Percentiles rank a stretch among this genome's conserved stretches.
Conservation (phyloP, 2,113 vertebrate genomes). For the Falcunculus frontatus region DNA sequence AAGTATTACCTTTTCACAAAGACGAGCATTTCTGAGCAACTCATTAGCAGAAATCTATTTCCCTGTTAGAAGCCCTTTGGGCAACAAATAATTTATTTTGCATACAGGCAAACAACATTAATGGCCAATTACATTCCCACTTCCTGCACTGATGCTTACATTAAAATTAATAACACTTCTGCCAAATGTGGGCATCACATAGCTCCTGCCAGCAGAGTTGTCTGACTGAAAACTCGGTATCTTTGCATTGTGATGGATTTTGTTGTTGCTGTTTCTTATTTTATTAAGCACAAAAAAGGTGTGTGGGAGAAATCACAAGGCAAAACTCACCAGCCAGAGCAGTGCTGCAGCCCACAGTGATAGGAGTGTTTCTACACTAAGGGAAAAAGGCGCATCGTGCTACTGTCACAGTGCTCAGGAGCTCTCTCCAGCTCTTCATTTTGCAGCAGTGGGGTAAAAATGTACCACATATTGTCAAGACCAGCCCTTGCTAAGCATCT, state of each 20-base stretch:
- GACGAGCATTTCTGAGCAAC: not conserved
- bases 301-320: not conserved
- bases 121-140: slow-evolving; percentile 39
- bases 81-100: slow-evolving; percentile 57
- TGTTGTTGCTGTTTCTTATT: not conserved
- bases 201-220: not conserved
- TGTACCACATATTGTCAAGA: not conserved
- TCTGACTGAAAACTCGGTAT: not conserved
- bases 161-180: slow-evolving; percentile 36
- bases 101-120: slow-evolving; percentile 44
- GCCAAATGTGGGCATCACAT: not conserved
- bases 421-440: not conserved
- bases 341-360: not conserved
- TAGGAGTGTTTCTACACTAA: not conserved
- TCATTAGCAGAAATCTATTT: slow-evolving; percentile 33
- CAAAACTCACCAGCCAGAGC: not conserved
- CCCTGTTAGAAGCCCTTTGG: slow-evolving; percentile 40
- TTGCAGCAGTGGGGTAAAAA: not conserved
- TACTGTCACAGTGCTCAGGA: not conserved
- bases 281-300: not conserved
- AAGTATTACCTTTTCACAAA: not conserved
- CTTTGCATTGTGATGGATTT: not conserved
- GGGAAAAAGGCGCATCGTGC: not conserved
- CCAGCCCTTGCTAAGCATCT: not conserved
- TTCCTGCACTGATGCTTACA: slow-evolving; percentile 39